Evolutionary conservation across 2,888 invertebrate species (phyloP).

Genomic region (Boloria euphrosyne): DNA sequence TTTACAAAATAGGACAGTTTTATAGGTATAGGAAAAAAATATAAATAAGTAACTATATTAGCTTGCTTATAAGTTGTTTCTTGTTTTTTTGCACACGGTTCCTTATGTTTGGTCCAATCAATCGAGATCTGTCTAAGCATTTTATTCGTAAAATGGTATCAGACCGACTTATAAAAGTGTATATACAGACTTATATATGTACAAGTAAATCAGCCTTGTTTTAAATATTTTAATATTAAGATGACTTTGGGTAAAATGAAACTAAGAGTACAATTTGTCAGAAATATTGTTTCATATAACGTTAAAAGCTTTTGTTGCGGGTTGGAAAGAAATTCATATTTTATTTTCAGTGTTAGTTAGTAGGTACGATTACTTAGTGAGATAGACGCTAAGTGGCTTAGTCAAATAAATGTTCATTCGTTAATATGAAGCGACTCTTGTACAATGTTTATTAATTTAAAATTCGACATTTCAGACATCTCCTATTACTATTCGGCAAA

Average conservation of each 20-base stretch:
- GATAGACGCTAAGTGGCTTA: slow-evolving; percentile 10
- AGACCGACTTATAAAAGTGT: not conserved
- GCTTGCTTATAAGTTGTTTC: too few species aligned
- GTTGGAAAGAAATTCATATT: slow-evolving; percentile 14
- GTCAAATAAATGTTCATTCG: slow-evolving; percentile 12
- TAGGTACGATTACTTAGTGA: slow-evolving; percentile 4
- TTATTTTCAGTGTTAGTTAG: slow-evolving; percentile 13
- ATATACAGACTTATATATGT: not conserved
- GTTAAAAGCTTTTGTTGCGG: slow-evolving; percentile 23
- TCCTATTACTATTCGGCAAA: not conserved
- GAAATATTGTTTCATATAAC: slow-evolving; percentile 23
- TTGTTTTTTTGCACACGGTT: too few species aligned
- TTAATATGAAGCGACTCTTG: not conserved
- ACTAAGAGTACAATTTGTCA: slow-evolving; percentile 26
- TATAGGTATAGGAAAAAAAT: too few species aligned
- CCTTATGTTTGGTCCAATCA: too few species aligned
- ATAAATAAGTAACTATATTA: too few species aligned
- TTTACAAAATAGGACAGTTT: too few species aligned
- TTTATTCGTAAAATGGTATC: too few species aligned
- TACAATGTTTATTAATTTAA: not conserved
- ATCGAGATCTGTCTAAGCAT: too few species aligned
- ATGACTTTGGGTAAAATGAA: slow-evolving; percentile 21
- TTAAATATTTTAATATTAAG: slow-evolving; percentile 25
- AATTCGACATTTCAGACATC: too few species aligned
- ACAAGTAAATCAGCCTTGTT: not conserved